Conservation (phyloP, 2,797 vertebrate species). For the Poeciliopsis gracilis region DNA sequence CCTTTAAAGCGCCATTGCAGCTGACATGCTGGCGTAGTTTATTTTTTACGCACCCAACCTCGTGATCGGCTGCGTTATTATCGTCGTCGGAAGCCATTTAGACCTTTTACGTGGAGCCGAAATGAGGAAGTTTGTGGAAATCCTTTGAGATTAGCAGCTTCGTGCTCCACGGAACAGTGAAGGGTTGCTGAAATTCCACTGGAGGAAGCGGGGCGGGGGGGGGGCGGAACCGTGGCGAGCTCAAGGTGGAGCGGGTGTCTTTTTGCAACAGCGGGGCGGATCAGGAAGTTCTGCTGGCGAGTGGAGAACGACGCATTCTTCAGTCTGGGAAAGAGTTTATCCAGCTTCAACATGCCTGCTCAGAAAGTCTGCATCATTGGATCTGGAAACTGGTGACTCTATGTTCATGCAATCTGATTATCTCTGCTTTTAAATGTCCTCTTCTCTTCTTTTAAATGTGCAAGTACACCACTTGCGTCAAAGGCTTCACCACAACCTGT, state of each 20-base stretch:
- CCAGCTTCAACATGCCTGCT: slow-evolving; percentile 61
- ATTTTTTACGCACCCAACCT: rapidly evolving
- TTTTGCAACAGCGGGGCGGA: slow-evolving; percentile 51
- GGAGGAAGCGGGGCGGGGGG: not conserved
- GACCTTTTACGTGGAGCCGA: not conserved
- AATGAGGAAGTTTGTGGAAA: not conserved
- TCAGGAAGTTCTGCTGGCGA: slow-evolving; percentile 62
- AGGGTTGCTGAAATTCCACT: not conserved
- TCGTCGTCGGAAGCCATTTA: rapidly evolving
- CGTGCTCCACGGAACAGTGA: not conserved
- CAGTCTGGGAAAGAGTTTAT: not conserved
- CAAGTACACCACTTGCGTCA: not conserved
- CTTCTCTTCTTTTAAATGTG: not conserved
- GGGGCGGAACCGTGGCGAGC: slow-evolving; percentile 15
- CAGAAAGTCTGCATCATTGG: slow-evolving; percentile 84
- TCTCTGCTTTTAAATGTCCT: not conserved
- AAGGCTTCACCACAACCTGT: not conserved
- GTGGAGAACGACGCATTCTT: not conserved
- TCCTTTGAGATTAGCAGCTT: not conserved
- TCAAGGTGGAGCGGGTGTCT: slow-evolving; percentile 29
- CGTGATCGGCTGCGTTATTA: too few relatives aligned
- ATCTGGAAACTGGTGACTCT: slow-evolving; percentile 77
- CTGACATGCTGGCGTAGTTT: rapidly evolving
- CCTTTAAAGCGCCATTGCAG: not conserved
- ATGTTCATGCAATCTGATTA: not conserved